Evolutionary conservation across 2,888 invertebrate species (phyloP), one percentile per base, ranked within the genome.

Genomic region (Hipparchia semele): DNA sequence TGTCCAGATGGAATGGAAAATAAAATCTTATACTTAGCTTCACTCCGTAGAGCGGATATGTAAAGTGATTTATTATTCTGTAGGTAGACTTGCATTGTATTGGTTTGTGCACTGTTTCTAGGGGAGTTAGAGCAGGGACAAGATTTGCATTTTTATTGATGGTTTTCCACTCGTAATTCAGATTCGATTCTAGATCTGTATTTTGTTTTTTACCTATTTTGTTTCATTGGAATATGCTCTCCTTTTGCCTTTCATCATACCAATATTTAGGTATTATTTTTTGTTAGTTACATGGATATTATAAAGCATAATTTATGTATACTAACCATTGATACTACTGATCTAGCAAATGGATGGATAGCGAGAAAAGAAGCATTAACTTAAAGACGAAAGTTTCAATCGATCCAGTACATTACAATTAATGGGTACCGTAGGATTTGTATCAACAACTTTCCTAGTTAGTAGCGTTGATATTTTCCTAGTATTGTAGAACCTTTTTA

Each of bases 131-230:
- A 39, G 39, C 39, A 49, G 64, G 9, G n/a, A 64, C 49, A 49
- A 51, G 49, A 64, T 64, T 64, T 64, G 13, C 64, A 64, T 64
- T 64, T 62, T 64, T 64, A 64, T 64, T 64, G 64, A 51, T 49
- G 64, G 49, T 23, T 64, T 64, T 8, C 49, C 49, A 23, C 13
- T 51, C n/a, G 49, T 23, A 23, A 64, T 64, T 64, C 64, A 64
- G 64, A 64, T 51, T 64, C 49, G 49, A 51, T 23, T 64, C 23
- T 54, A 13, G 58, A 7, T 58, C 13, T 58, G 8, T 58, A 23
- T 23, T 23, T 58, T 58, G 23, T 58, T 23, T 2, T n/a, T 54
- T 54, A 54, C 7, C 3, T 58, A 13, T 58, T 23, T 58, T 8
- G 58, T 23, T 58, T 58, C 8, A 58, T 23, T 23, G 23, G 6